Evolutionary conservation across 2,888 invertebrate species (phyloP), one percentile per base, ranked within the genome.

Genomic region (Drosophila histrio): DNA sequence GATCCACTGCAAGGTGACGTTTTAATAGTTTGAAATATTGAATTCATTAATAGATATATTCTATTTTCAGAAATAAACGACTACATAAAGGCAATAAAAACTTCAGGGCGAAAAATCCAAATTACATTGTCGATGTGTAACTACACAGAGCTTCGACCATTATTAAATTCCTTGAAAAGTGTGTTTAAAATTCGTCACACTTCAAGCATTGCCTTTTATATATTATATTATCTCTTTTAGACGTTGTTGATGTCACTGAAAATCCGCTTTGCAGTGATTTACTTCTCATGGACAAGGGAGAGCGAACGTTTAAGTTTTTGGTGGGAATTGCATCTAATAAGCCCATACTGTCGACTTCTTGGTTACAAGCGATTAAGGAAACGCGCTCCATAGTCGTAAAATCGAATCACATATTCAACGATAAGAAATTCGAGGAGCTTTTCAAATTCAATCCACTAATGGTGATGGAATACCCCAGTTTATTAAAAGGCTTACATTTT

Each of bases 261-360:
- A 59, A 82, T 67, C 88, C 82, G 1, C 2, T 50, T 1, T 11
- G 46, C 2, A 77, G 65, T 21, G 84, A 82, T 41, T 7, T 88
- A 1, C 54, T 88, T 0, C 61, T 82, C 2, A 88, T 82, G 82
- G 88, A 82, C 34, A 79, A 43, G 19, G 88, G 87, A 1, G 82
- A 88, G 32, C 82, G 88, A 1, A 88, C 82, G 0, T 88, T 56
- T 21, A 82, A 82, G 24, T 88, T 88, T 24, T 63, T 82, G 7
- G 34, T 64, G 4, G 71, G 46, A 1, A 21, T 83, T 9, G 82
- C 82, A 6, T 34, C 46, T 1, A 77, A 62, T 53, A 88, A 74
- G 11, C 82, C 82, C 0, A 56, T 82, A 11, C 39, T 82, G 2
- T 69, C 54, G 8, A 39, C 62, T 4, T 24, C 47, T 8, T 82